A percentile compares a stretch with the other conserved stretches of the same genome.
These are phyloP conservation scores for Balearica regulorum DNA, from an alignment of 2,797 vertebrate species.

Conservation along the genomic window DNA sequence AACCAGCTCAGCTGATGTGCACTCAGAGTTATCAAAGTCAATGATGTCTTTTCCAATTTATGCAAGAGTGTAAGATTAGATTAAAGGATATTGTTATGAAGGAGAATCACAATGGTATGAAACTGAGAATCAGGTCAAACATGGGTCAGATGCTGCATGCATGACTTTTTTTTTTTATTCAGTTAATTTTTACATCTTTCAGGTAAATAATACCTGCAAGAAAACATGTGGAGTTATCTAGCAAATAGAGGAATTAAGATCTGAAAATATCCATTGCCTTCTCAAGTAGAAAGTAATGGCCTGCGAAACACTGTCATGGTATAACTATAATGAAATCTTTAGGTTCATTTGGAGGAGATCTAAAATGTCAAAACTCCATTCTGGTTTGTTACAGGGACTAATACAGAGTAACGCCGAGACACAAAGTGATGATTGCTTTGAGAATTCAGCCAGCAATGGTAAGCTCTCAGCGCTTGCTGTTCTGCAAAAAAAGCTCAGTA, in stretches of 20 bases:
- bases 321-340: constrained; percentile 65
- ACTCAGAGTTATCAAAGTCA: background rate
- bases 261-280: constrained; percentile 54
- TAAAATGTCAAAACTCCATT: constrained; percentile 70
- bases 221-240: constrained; percentile 27
- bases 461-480: background rate
- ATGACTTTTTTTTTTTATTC: background rate
- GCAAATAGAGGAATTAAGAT: constrained; percentile 57
- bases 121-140: background rate
- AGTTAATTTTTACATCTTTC: background rate
- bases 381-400: background rate
- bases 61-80: background rate
- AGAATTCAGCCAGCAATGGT: background rate
- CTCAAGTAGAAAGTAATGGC: constrained; percentile 70
- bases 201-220: background rate
- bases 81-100: background rate
- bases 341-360: constrained; percentile 69
- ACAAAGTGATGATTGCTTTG: background rate
- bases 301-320: constrained; percentile 56
- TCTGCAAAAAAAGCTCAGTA: background rate
- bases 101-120: background rate
- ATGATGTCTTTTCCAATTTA: background rate
- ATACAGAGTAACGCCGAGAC: background rate
- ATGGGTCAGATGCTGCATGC: background rate
- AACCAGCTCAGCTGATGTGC: background rate